Base-by-base conservation (phyloP, 2,113 vertebrate genomes). In the Tylochromis polylepis region DNA sequence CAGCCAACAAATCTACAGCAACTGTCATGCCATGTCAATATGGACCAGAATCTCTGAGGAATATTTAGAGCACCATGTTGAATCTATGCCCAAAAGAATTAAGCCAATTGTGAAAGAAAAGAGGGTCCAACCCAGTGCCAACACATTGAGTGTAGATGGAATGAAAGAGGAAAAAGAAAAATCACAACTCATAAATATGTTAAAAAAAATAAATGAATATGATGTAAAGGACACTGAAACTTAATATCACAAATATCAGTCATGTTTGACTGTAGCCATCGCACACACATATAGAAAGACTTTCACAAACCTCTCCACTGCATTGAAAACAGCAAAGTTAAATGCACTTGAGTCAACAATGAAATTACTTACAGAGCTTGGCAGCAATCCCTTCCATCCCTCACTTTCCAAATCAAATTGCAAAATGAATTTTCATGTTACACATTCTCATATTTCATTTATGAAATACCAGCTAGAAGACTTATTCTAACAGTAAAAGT, bases 341-440 rank as follows among this genome's bases (percentile, higher is more conserved):
- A 65, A 55, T 80, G 24, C 53, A 14, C 29, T 77, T 11, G 11
- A 89, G 4, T 83, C 65, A 81, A 78, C 90, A 83, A 87, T 81
- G 8, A 79, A 92, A 91, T 91, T 18, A 81, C 81, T 81, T 75
- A 9, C 29, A 67, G 58, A 88, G 59, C 57, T 90, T 92, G 85
- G 85, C 81, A 72, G 24, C 53, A 83, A 83, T 88, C 65, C 59
- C 51, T 75, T 65, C 18, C 70, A 84, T 62, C 60, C 49, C 11
- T 88, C 59, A 77, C 43, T 82, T 81, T 80, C 58, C 43, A 72
- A 41, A 90, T 57, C 24, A 89, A 82, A 88, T 38, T 20, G 31
- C 59, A 18, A 87, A 86, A 87, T 57, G 3, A n/a, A 34, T 60
- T 89, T 81, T 62, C 43, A 72, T 36, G 43, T 53, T 75, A 18